Evolutionary conservation across 2,888 invertebrate genomes (phyloP).

Genomic region (Automeris io): DNA sequence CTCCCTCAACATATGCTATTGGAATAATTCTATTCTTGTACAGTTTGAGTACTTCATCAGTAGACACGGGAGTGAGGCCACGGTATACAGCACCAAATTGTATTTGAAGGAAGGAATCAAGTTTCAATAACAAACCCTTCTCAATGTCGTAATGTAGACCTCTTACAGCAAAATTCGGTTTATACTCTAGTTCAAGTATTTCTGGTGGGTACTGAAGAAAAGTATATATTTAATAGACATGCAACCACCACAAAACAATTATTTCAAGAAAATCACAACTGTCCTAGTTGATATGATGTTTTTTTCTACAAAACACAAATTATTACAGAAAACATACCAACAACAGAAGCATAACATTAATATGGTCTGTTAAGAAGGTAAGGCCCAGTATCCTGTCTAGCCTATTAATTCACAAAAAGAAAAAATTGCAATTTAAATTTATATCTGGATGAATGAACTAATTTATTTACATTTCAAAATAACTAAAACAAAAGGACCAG

Average conservation of each 20-base stretch:
- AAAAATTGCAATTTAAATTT: too few relatives aligned
- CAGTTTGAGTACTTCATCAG: slow-evolving; percentile 88
- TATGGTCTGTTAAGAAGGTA: too few relatives aligned
- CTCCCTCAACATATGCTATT: slow-evolving; percentile 91
- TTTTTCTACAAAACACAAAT: too few relatives aligned
- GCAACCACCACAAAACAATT: background rate
- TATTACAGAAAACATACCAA: too few relatives aligned
- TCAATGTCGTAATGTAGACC: slow-evolving; percentile 99
- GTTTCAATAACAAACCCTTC: slow-evolving; percentile 93
- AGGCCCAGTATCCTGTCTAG: too few relatives aligned
- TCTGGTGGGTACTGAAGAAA: slow-evolving; percentile 89
- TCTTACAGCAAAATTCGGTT: slow-evolving; percentile 95
- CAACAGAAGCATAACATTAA: too few relatives aligned
- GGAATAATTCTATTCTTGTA: slow-evolving; percentile 93
- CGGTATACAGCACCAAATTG: slow-evolving; percentile 96
- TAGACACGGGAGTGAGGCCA: slow-evolving; percentile 87
- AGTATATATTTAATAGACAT: slow-evolving; percentile 8
- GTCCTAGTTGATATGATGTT: too few relatives aligned
- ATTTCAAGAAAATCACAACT: too few relatives aligned
- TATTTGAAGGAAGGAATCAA: slow-evolving; percentile 97
- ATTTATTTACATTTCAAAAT: too few relatives aligned
- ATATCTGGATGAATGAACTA: too few relatives aligned
- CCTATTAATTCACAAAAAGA: too few relatives aligned
- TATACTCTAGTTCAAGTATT: slow-evolving; percentile 88
- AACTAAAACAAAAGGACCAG: too few relatives aligned